Evolutionary conservation across 2,888 invertebrate genomes (phyloP).

Genomic region (Syrphus vitripennis): DNA sequence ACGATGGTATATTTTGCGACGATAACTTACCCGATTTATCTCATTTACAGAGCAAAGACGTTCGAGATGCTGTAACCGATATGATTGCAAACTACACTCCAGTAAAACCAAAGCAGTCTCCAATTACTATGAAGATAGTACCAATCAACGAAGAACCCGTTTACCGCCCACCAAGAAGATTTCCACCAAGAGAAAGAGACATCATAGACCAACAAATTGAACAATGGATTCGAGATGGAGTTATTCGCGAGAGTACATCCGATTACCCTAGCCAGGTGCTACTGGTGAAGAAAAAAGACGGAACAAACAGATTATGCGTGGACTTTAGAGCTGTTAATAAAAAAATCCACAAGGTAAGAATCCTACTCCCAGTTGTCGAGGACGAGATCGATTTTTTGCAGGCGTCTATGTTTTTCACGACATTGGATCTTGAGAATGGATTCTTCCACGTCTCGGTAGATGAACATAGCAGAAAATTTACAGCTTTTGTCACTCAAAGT

Average conservation of each 20-base stretch:
- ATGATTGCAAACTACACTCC: not conserved
- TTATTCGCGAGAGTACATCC: slow-evolving; percentile 53
- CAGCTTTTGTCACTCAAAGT: slow-evolving; percentile 72
- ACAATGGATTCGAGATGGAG: not conserved
- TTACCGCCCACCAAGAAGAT: slow-evolving; percentile 45
- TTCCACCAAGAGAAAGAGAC: slow-evolving; percentile 24
- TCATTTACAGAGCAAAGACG: not conserved
- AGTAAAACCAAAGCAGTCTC: not conserved
- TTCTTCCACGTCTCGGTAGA: slow-evolving; percentile 76
- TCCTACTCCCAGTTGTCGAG: slow-evolving; percentile 55
- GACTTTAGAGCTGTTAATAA: slow-evolving; percentile 41
- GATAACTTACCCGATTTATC: slow-evolving; percentile 1
- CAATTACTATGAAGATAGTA: too few relatives aligned
- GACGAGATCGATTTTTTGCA: slow-evolving; percentile 73
- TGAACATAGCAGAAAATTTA: slow-evolving; percentile 67
- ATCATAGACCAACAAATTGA: slow-evolving; percentile 10
- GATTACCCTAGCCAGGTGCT: slow-evolving; percentile 72
- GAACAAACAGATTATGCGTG: too few relatives aligned
- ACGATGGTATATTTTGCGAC: not conserved
- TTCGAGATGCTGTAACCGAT: not conserved
- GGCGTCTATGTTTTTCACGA: slow-evolving; percentile 73
- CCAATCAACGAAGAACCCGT: too few relatives aligned
- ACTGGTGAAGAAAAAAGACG: slow-evolving; percentile 63
- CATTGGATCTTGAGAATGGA: too few relatives aligned
- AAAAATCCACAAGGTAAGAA: slow-evolving; percentile 43